Evolutionary conservation across 2,113 vertebrate genomes (phyloP).

Genomic region (Prietella phreatophila): DNA sequence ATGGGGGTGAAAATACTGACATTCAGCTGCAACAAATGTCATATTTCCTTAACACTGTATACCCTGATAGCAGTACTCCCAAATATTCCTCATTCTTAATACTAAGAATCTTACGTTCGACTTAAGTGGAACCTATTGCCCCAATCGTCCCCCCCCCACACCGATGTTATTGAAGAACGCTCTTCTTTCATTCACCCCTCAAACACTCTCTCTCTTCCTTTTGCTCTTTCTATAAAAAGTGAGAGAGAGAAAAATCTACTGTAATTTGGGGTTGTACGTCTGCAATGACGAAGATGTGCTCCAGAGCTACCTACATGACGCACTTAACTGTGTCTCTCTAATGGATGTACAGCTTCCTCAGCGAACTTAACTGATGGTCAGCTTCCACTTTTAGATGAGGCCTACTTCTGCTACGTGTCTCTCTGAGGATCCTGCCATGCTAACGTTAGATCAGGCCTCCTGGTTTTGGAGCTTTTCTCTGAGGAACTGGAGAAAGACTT

Average conservation of each 20-base stretch:
- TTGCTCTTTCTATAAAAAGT: background rate
- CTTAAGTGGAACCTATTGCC: background rate
- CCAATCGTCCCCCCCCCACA: background rate
- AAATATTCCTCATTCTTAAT: background rate
- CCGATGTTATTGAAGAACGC: background rate
- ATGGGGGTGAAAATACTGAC: background rate
- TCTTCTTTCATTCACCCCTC: background rate
- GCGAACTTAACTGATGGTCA: constrained; percentile 27
- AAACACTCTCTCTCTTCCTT: background rate
- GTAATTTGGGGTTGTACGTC: constrained; percentile 61
- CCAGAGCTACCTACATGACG: constrained; percentile 58
- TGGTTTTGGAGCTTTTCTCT: constrained; percentile 2
- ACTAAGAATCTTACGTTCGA: background rate
- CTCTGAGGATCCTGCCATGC: constrained; percentile 13
- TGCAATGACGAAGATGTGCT: constrained; percentile 52
- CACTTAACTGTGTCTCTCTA: constrained; percentile 59
- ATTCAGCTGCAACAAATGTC: background rate
- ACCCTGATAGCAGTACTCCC: background rate
- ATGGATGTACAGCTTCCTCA: constrained; percentile 42
- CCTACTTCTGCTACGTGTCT: background rate
- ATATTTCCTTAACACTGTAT: background rate
- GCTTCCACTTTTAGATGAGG: constrained; percentile 30
- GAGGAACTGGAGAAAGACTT: constrained; percentile 12
- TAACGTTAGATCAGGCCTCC: constrained; percentile 21
- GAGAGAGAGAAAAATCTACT: constrained; percentile 27